Conservation (phyloP, 2,888 invertebrate species). For the Exocentrus adspersus region DNA sequence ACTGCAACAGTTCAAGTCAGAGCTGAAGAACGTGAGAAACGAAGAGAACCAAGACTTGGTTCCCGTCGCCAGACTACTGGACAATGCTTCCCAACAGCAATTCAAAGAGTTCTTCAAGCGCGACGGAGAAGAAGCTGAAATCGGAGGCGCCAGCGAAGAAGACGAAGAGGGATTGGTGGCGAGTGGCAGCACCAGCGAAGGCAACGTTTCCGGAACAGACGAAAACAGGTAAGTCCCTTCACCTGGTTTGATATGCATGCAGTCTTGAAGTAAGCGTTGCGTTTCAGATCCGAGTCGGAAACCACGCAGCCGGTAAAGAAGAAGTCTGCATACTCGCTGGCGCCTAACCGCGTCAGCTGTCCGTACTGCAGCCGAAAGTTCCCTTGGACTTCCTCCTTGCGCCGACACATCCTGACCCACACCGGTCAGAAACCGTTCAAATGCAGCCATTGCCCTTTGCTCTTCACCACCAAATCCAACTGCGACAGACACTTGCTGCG, state of each 20-base stretch:
- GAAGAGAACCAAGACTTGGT: slow-evolving; percentile 77
- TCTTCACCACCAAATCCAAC: slow-evolving; percentile 97
- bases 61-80: slow-evolving; percentile 78
- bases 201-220: slow-evolving; percentile 85
- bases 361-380: slow-evolving; percentile 94
- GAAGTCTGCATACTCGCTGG: slow-evolving; percentile 94
- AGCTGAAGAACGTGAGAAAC: slow-evolving; percentile 50
- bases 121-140: slow-evolving; percentile 64
- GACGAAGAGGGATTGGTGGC: slow-evolving; percentile 85
- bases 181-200: slow-evolving; percentile 81
- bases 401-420: slow-evolving; percentile 95
- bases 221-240: slow-evolving; percentile 80
- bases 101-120: slow-evolving; percentile 74
- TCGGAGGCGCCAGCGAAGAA: slow-evolving; percentile 68
- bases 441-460: slow-evolving; percentile 90
- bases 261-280: not conserved
- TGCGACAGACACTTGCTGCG: slow-evolving; percentile 93
- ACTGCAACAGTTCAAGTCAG: slow-evolving; percentile 44
- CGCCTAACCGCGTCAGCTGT: slow-evolving; percentile 93
- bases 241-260: too few species aligned
- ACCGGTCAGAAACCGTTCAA: slow-evolving; percentile 97
- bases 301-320: slow-evolving; percentile 75
- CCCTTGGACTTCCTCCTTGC: slow-evolving; percentile 95
- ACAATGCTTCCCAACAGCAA: slow-evolving; percentile 75
- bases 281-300: slow-evolving; percentile 76